A percentile compares a stretch with the other conserved stretches of the same genome.
Evolutionary conservation across 1,140 invertebrate species (phyloP).

Genomic region (Octopus bimaculoides): DNA sequence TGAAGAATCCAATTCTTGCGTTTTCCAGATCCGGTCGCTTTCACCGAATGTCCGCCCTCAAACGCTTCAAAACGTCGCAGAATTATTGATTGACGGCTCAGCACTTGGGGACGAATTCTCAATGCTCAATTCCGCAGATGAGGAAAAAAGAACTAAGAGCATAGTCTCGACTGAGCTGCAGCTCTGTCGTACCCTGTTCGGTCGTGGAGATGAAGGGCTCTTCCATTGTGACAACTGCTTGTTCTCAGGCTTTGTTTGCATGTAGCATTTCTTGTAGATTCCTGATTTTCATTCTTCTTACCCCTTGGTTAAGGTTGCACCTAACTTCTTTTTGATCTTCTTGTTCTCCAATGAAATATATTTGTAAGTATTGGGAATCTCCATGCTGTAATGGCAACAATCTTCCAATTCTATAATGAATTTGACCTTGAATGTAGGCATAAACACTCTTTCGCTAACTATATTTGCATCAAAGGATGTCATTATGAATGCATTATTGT

Average conservation of each 20-base stretch:
- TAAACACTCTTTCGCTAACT: background rate
- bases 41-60: too few species aligned
- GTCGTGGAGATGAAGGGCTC: too few species aligned
- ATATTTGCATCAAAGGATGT: background rate
- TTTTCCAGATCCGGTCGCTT: too few species aligned
- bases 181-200: too few species aligned
- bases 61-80: too few species aligned
- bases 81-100: too few species aligned
- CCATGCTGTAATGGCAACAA: background rate
- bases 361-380: background rate
- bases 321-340: background rate
- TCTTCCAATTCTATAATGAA: background rate
- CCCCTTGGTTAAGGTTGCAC: background rate
- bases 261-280: background rate
- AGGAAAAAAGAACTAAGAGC: too few species aligned
- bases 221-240: too few species aligned
- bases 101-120: too few species aligned
- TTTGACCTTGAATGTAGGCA: background rate
- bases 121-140: too few species aligned
- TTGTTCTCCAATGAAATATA: background rate
- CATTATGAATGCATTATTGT: background rate
- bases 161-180: too few species aligned
- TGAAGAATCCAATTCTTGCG: too few species aligned
- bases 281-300: background rate
- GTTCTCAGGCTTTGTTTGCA: background rate